A percentile compares a stretch with the other conserved stretches of the same genome.
phyloP scores from a whole-genome alignment of 2,113 vertebrate species.

The Rhizomys pruinosus region DNA sequence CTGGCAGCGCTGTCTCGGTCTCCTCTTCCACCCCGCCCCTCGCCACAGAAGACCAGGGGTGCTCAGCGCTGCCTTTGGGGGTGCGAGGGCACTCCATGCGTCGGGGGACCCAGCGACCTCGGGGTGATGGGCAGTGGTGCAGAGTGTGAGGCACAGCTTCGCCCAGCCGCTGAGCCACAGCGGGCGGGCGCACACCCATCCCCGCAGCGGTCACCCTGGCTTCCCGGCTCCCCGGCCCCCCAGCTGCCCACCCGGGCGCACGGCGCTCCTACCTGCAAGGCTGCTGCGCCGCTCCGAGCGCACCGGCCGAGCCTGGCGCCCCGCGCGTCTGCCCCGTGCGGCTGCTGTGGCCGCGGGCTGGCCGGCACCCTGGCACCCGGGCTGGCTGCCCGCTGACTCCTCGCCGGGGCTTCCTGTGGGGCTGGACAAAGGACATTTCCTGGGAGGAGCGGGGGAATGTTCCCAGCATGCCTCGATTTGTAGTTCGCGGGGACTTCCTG shows the following conservation, averaged over 20 bases:
- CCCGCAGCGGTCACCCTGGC: background rate
- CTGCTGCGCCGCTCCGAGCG: conserved; percentile 3
- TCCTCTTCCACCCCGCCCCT: conserved; percentile 44
- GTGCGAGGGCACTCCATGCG: background rate
- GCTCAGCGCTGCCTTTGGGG: background rate
- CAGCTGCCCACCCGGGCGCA: background rate
- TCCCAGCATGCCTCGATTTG: conserved; percentile 82
- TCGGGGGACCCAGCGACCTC: background rate
- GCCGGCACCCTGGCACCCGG: background rate
- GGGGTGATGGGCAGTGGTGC: background rate
- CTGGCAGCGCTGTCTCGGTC: background rate
- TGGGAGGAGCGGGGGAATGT: conserved; percentile 79
- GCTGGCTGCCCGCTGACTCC: conserved; percentile 60
- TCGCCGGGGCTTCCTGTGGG: conserved; percentile 80
- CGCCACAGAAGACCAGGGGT: background rate
- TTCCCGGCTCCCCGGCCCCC: background rate
- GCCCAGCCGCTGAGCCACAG: background rate
- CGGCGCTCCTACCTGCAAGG: conserved; percentile 69
- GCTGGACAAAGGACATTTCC: conserved; percentile 83
- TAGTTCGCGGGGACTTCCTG: conserved; percentile 80
- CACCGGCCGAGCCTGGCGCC: conserved; percentile 53
- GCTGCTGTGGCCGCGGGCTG: conserved; percentile 25
- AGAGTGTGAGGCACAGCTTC: background rate
- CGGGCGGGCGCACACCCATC: background rate
- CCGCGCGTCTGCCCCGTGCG: conserved; percentile 49